A percentile compares a stretch with the other conserved stretches of the same genome.
Conservation (phyloP, 1,140 invertebrate genomes). For the Paralvinella palmiformis region DNA sequence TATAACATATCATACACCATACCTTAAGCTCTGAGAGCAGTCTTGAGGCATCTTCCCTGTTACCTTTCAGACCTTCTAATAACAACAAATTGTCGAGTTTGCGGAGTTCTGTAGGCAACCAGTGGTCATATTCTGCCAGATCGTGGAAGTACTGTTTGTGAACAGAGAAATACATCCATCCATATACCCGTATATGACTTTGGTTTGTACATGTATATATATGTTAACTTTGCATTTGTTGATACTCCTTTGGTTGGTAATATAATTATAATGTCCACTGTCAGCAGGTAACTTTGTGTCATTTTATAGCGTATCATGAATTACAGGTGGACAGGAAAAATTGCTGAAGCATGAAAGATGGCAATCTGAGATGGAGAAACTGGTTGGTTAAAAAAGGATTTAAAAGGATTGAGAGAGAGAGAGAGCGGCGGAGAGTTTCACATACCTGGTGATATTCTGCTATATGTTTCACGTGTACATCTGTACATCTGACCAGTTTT, state of each 20-base stretch:
- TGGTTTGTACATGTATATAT: no score
- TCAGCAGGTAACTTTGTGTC: no score
- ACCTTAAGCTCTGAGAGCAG: background rate
- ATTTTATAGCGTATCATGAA: no score
- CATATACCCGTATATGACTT: no score
- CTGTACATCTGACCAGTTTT: conserved; percentile 14
- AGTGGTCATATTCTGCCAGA: conserved; percentile 12
- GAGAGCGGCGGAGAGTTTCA: background rate
- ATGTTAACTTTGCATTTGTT: no score
- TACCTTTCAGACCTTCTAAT: background rate
- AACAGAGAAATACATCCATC: no score
- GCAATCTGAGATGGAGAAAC: background rate
- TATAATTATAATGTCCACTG: no score
- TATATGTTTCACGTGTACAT: conserved; percentile 17
- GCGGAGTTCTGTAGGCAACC: conserved; percentile 21
- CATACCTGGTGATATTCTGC: conserved; percentile 21
- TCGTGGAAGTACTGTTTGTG: conserved; percentile 14
- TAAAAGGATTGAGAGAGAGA: background rate
- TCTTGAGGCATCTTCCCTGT: background rate
- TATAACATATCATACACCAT: no score
- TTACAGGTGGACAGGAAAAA: background rate
- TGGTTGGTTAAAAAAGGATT: background rate
- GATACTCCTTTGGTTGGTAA: no score
- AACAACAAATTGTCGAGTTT: no score
- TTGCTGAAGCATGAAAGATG: background rate